phyloP scores from a whole-genome alignment of 2,888 invertebrate genomes.

The Venustoraphidia nigricollis region DNA sequence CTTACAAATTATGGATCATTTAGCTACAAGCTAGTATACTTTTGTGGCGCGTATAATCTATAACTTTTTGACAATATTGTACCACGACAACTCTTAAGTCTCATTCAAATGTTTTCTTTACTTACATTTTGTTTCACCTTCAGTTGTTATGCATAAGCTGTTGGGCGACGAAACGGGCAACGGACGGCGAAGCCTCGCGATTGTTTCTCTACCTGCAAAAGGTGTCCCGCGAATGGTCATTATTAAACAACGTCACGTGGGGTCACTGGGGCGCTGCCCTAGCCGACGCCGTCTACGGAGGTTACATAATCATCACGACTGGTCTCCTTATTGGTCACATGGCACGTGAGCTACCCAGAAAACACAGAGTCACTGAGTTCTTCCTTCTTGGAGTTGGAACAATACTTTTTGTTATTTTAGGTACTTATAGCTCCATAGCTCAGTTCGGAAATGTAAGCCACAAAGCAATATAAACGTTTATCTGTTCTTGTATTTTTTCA shows the following conservation, averaged over 20 bases:
- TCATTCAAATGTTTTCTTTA: no score
- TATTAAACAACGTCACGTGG: constrained; percentile 59
- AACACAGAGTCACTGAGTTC: constrained; percentile 46
- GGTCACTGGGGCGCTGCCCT: constrained; percentile 50
- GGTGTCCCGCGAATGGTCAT: constrained; percentile 57
- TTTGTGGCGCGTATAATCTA: no score
- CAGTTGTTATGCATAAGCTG: constrained; percentile 53
- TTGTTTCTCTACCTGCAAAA: constrained; percentile 53
- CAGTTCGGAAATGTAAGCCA: not conserved
- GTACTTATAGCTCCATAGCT: constrained; percentile 21
- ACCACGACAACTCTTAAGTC: no score
- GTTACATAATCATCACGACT: constrained; percentile 53
- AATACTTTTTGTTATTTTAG: constrained; percentile 49
- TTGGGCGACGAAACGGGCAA: constrained; percentile 50
- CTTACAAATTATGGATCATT: no score
- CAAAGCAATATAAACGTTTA: no score
- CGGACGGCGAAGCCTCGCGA: constrained; percentile 54
- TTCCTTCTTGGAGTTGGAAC: constrained; percentile 54
- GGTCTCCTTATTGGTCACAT: constrained; percentile 49
- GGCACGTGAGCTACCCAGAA: constrained; percentile 46
- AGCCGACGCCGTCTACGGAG: constrained; percentile 50
- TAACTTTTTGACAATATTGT: no score
- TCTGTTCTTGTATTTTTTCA: no score
- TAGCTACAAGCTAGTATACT: no score
- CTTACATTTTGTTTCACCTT: constrained; percentile 11